phyloP scores from a whole-genome alignment of 2,888 invertebrate species.

The Agriotes lineatus region DNA sequence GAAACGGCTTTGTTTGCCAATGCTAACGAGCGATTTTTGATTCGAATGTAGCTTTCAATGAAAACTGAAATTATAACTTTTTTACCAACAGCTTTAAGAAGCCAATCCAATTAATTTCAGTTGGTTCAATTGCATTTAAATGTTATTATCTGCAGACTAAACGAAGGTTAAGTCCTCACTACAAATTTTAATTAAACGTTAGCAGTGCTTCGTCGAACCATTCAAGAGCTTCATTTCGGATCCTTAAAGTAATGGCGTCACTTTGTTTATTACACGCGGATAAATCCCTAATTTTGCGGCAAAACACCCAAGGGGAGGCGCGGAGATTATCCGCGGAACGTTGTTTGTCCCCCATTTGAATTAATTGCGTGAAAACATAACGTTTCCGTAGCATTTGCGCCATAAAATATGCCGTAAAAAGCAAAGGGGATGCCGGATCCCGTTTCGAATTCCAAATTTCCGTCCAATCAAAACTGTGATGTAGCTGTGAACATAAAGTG shows the following conservation, averaged over 20 bases:
- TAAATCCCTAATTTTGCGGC: background rate
- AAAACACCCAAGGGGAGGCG: background rate
- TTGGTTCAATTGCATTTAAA: too few species aligned
- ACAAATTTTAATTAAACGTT: too few species aligned
- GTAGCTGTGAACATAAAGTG: conserved; percentile 12
- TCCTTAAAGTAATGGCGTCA: background rate
- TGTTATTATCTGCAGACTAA: too few species aligned
- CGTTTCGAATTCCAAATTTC: background rate
- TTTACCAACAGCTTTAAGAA: too few species aligned
- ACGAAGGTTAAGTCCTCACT: too few species aligned
- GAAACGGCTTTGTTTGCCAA: conserved; percentile 20
- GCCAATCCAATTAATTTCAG: too few species aligned
- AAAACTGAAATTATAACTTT: background rate
- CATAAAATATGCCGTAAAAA: conserved; percentile 12
- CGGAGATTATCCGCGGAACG: background rate
- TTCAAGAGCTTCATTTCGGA: too few species aligned
- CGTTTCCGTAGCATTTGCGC: conserved; percentile 3
- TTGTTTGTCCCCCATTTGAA: conserved; percentile 6
- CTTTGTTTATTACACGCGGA: background rate
- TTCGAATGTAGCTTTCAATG: background rate
- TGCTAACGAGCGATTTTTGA: conserved; percentile 17
- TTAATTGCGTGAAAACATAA: conserved; percentile 15
- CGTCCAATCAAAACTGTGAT: conserved; percentile 10
- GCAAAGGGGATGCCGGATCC: background rate
- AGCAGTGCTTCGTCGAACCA: too few species aligned